These are phyloP conservation scores for Orthosia cruda DNA, from an alignment of 2,888 invertebrate species.

Conservation along the genomic window DNA sequence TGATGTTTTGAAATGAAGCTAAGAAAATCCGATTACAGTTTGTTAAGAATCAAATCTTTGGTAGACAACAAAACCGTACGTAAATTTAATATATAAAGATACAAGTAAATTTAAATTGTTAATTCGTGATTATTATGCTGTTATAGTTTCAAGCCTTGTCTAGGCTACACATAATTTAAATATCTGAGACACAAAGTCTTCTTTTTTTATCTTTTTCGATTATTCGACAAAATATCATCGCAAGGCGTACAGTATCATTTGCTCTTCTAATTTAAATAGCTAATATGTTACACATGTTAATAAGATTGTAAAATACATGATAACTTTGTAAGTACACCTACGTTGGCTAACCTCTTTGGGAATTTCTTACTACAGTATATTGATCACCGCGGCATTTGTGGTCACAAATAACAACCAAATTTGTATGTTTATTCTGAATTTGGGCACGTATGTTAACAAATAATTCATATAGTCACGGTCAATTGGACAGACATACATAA, in stretches of 20 bases:
- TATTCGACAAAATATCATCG: not conserved
- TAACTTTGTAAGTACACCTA: constrained; percentile 26
- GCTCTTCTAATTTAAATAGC: constrained; percentile 35
- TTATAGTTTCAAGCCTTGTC: not conserved
- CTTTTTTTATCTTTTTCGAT: not conserved
- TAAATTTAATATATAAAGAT: not conserved
- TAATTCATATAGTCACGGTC: not conserved
- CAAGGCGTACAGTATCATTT: not conserved
- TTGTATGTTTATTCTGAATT: constrained; percentile 1
- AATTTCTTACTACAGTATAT: not conserved
- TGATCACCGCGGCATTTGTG: constrained; percentile 6
- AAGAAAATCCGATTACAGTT: not conserved
- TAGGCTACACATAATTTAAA: not conserved
- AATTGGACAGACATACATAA: constrained; percentile 21
- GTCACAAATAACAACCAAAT: constrained; percentile 31
- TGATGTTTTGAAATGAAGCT: not conserved
- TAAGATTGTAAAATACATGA: constrained; percentile 25
- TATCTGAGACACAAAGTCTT: not conserved
- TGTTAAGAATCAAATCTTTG: not conserved
- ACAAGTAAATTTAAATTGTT: not conserved
- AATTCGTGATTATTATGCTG: constrained; percentile 2
- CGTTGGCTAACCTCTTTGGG: constrained; percentile 8
- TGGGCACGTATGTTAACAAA: constrained; percentile 13
- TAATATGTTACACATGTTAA: constrained; percentile 45
- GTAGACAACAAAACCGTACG: not conserved